Conservation (phyloP, 2,888 invertebrate species). For the Pyrgus malvae region DNA sequence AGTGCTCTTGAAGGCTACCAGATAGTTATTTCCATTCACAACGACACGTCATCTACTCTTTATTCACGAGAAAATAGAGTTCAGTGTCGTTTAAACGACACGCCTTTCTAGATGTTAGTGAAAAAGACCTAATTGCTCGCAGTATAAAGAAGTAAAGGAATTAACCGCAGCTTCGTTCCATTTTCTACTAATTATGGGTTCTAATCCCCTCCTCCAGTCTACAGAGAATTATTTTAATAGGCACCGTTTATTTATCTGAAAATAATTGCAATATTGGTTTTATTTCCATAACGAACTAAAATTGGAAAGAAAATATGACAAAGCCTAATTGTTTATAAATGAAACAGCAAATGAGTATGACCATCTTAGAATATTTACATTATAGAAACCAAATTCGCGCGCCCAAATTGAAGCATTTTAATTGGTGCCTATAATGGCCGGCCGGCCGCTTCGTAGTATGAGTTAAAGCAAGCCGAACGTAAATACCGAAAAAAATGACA, state of each 20-base stretch:
- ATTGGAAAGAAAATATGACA: no score
- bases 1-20: constrained; percentile 10
- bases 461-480: no score
- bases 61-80: background rate
- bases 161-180: constrained; percentile 1
- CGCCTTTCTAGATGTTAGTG: background rate
- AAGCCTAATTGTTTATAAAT: no score
- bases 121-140: constrained; percentile 11
- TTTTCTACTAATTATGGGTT: constrained; percentile 3
- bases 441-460: no score
- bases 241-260: background rate
- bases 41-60: background rate
- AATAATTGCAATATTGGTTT: background rate
- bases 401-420: no score
- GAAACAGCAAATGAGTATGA: no score
- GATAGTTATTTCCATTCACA: background rate
- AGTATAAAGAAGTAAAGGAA: constrained; percentile 16
- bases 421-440: no score
- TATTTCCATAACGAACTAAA: no score
- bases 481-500: no score
- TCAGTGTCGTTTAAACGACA: background rate
- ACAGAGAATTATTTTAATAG: background rate
- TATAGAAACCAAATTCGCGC: no score
- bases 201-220: background rate
- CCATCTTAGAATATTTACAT: no score